These are phyloP conservation scores for Strix aluco DNA, from an alignment of 2,113 vertebrate species.

Conservation along the genomic window DNA sequence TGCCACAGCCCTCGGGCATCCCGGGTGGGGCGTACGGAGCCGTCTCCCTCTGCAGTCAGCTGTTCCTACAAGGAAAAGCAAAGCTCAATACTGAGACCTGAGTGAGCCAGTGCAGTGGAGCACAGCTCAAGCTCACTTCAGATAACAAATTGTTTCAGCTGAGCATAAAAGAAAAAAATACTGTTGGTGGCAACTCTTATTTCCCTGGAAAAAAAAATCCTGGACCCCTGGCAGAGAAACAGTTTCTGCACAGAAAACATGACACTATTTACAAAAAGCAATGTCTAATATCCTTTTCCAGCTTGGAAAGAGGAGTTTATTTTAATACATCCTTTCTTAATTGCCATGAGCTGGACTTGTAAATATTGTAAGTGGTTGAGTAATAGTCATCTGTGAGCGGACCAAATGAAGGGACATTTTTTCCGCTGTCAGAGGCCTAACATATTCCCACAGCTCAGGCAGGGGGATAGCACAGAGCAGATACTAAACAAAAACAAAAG, in stretches of 20 bases:
- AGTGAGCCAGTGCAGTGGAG: too few relatives aligned
- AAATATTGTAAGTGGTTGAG: constrained; percentile 67
- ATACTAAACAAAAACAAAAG: background rate
- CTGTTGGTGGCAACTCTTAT: constrained; percentile 12
- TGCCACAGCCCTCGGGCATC: background rate
- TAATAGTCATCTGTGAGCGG: constrained; percentile 57
- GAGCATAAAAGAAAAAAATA: background rate
- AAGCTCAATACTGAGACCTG: background rate
- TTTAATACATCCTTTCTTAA: constrained; percentile 71
- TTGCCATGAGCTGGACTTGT: constrained; percentile 71
- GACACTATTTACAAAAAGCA: constrained; percentile 28
- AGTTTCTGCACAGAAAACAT: constrained; percentile 60
- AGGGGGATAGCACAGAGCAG: background rate
- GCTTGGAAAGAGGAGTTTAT: constrained; percentile 60
- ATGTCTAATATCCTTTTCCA: constrained; percentile 60
- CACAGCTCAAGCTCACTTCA: background rate
- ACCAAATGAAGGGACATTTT: constrained; percentile 48
- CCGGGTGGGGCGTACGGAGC: rapidly evolving
- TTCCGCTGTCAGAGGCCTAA: constrained; percentile 12
- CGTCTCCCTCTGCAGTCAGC: background rate
- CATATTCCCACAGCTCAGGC: background rate
- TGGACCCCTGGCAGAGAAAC: background rate
- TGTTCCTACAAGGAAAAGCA: background rate
- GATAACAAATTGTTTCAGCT: background rate
- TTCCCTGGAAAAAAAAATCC: constrained; percentile 41